Base-by-base conservation (phyloP, 1,140 invertebrate genomes). In the Arion vulgaris region DNA sequence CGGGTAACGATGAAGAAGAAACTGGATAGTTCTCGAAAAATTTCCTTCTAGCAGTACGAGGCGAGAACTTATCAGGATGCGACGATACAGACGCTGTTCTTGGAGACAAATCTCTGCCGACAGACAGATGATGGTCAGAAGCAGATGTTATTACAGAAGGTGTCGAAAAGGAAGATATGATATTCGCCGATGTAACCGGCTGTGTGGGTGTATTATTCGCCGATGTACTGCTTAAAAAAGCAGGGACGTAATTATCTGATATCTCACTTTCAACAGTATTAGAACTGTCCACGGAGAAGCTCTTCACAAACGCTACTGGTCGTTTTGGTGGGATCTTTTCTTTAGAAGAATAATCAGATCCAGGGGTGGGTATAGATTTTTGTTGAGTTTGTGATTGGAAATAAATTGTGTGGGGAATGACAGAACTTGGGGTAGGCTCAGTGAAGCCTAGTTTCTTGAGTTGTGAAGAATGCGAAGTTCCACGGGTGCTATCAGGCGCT, bases 1-100 rank as follows among this genome's bases (percentile, higher is more conserved):
- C 41, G 26, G 53, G 26, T 26, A 62, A n/a, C 11, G 28, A 23
- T 49, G 78, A 49, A 32, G 62, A 2, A 17, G 68, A 71, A 32
- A n/a, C 15, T n/a, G 62, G n/a, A 9, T 38, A 45, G 28, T 84
- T 80, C 36, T 87, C 88, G 72, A 89, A 89, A 72, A 89, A 89
- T 57, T 85, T 85, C 80, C 72, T 79, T 38, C 88, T 82, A 19
- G 87, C 87, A 1, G 86, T 79, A 15, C 83, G 69, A 4, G 87
- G 88, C 0, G 88, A 87, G 26, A 87, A 69, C 80, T 83, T 84
- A 36, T 87, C 86, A 26, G 76, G 69, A 34, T 80, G 84, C 26
- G 82, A 81, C 2, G 82, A 85, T 11, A 13, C 26, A 28, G 38
- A 7, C 1, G 62, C 49, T 28, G 41, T 49, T 68, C 39, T 78